phyloP scores from a whole-genome alignment of 1,140 invertebrate genomes.

The Brachionus rubens region DNA sequence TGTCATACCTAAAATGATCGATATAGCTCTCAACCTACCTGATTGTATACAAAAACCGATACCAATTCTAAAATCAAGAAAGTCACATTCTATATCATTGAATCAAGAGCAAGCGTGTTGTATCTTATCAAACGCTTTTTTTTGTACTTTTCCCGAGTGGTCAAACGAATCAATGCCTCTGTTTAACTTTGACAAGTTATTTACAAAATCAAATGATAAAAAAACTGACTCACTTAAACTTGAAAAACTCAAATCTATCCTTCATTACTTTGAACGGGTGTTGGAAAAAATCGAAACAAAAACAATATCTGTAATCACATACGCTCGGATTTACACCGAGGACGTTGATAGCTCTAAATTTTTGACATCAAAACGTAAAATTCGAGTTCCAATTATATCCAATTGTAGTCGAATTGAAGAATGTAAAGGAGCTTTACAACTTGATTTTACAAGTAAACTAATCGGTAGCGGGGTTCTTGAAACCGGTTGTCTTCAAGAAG shows the following conservation, averaged over 20 bases:
- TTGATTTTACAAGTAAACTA: conserved; percentile 92
- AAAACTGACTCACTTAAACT: not conserved
- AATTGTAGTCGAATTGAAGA: conserved; percentile 66
- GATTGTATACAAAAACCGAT: not conserved
- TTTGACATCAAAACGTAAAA: conserved; percentile 67
- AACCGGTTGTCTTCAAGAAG: conserved; percentile 89
- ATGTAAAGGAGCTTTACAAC: conserved; percentile 50
- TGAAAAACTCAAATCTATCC: conserved; percentile 83
- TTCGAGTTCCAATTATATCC: conserved; percentile 66
- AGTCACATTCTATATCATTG: conserved; percentile 63
- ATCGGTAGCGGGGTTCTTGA: conserved; percentile 86
- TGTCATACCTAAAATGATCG: conserved; percentile 28
- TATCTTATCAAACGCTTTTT: conserved; percentile 87
- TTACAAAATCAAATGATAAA: conserved; percentile 47
- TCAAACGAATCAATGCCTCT: conserved; percentile 58
- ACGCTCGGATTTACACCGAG: not conserved
- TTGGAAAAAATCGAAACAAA: conserved; percentile 55
- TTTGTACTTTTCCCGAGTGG: conserved; percentile 76
- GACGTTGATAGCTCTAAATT: not conserved
- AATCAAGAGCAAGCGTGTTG: conserved; percentile 81
- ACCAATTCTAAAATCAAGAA: conserved; percentile 23
- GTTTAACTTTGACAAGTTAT: conserved; percentile 50
- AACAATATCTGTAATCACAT: not conserved
- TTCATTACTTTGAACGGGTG: conserved; percentile 80
- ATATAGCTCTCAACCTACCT: conserved; percentile 17